Evolutionary conservation across 2,797 vertebrate species (phyloP), one percentile per base, ranked within the genome.

Genomic region (Pogonophryne albipinna): DNA sequence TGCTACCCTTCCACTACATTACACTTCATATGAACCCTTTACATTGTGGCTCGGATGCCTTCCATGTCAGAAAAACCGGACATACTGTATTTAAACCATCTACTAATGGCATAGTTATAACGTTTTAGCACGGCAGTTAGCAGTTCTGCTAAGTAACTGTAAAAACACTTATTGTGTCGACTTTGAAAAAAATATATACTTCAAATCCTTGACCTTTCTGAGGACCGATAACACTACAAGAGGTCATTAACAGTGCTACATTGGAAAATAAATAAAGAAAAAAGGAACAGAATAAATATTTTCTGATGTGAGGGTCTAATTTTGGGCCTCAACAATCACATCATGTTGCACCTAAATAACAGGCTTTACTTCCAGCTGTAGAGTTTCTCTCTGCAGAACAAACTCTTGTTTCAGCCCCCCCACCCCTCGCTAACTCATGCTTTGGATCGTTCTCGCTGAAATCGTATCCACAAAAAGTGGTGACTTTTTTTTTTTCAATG

Each of bases 21-120:
- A 68, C 42, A 62, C 79, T 71, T 71, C 78, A 78, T 31, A 56
- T 65, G 17, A 45, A 70, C 45, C 50, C 6, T 78, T 74, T 4
- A 41, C 66, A 38, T 56, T 0, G 50, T 5, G 67, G 76, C 65
- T 70, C 41, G 10, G 66, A 82, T 52, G 3, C 65, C 62, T 57
- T 66, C 23, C 10, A 23, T 41, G 71, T 85, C 85, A 84, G 74
- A 74, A 81, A 79, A 87, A 86, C 61, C 77, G 65, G 81, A 87
- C 77, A 6, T 76, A 85, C 78, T 72, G n/a, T 65, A 73, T 76
- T 82, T 57, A 74, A 68, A 77, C 69, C 59, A 65, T 80, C 51
- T 56, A 23, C 44, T 67, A 76, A 77, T 65, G 78, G 80, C 78
- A 16, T 46, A n/a, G 51, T 72, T 67, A 4, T 51, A 58, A 31